Evolutionary conservation across 2,888 invertebrate species (phyloP), one percentile per base, ranked within the genome.

Genomic region (Brachynemurus nebulosus): DNA sequence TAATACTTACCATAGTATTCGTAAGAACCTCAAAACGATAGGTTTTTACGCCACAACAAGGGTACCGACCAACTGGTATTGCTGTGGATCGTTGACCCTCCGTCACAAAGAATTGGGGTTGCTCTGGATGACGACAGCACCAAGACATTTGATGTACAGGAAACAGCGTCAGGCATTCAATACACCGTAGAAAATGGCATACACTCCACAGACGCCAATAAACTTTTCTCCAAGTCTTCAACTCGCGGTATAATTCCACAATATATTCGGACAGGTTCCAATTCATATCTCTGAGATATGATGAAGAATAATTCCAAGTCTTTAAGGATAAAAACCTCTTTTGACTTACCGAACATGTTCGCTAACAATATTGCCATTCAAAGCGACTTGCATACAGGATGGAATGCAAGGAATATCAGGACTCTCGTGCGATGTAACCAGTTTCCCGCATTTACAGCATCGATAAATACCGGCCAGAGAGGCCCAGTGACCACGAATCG

Each of bases 171-270:
- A 84, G 82, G 57, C 91, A 92, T 2, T 76, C 72, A 39, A 76
- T 74, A 57, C 95, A 95, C 47, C 76, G 76, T 18, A 93, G 68
- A 64, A 81, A 88, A 64, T 95, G 93, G 50, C 89, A 81, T 55
- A 85, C 83, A 0, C 89, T 89, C 93, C 93, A 93, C 38, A 93
- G 66, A 35, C 85, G 74, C 95, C 95, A 95, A 65, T 93, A 95
- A 2, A 92, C 89, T 57, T 80, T 80, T 1, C 90, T 71, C 95
- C 95, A 95, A 0, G 82, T 80, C 50, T 86, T 83, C 46, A 90
- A 67, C 57, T 86, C 81, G 14, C 76, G 76, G 57, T 84, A 83
- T 47, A 91, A 62, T 57, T 78, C 76, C 34, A 79, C 63, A 21
- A 93, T 77, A 61, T 86, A 86, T 44, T 82, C 80, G 58, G 82